A percentile compares a stretch with the other conserved stretches of the same genome.
phyloP scores from a whole-genome alignment of 30 jellyfish, hydroid and myxozoan species.

The Mastigias papua region DNA sequence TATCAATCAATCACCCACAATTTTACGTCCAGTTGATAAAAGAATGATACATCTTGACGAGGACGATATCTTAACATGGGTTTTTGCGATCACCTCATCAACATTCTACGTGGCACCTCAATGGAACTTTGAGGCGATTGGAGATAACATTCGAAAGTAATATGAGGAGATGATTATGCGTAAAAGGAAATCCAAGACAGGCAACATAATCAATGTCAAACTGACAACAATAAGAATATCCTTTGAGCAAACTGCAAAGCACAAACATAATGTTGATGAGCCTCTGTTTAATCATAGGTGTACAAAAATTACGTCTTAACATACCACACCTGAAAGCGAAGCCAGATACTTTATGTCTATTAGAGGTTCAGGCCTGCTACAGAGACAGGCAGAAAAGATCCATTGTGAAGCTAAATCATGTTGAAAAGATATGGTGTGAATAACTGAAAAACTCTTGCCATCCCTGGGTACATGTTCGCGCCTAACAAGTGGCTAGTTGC shows the following conservation, averaged over 20 bases:
- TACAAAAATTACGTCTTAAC: background rate
- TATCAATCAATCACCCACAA: too few relatives aligned
- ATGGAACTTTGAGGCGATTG: constrained; percentile 11
- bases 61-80: background rate
- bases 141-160: background rate
- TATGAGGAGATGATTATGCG: constrained; percentile 1
- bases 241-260: constrained; percentile 24
- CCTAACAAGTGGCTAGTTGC: too few relatives aligned
- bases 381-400: background rate
- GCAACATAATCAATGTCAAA: constrained; percentile 11
- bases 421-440: background rate
- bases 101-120: constrained; percentile 11
- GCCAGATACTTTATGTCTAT: background rate
- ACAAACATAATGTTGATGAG: constrained; percentile 10
- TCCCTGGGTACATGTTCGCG: background rate
- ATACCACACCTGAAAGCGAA: constrained; percentile 1
- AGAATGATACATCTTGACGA: too few relatives aligned
- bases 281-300: constrained; percentile 16
- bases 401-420: background rate
- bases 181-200: background rate
- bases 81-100: constrained; percentile 15
- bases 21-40: too few relatives aligned
- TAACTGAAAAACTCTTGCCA: background rate
- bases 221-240: background rate
- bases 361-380: background rate